Evolutionary conservation across 2,888 invertebrate species (phyloP).

Genomic region (Diabrotica balteata): DNA sequence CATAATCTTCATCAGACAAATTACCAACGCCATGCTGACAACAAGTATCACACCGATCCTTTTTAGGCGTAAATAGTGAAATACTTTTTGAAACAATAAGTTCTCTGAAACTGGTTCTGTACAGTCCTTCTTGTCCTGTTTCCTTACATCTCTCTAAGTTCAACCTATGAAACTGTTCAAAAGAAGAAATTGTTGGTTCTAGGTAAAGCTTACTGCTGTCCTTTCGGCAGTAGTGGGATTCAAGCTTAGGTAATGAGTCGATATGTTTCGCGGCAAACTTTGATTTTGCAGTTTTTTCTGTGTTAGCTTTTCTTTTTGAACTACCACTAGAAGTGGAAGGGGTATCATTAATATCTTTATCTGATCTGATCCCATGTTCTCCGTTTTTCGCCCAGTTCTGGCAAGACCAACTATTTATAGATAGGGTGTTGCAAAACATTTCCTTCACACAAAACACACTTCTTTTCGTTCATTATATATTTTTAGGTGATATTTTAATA

Average conservation of each 20-base stretch:
- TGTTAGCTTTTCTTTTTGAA: too few relatives aligned
- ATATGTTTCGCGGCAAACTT: too few relatives aligned
- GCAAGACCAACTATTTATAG: too few relatives aligned
- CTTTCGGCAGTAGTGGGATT: too few relatives aligned
- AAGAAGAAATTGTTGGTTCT: too few relatives aligned
- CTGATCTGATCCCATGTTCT: background rate
- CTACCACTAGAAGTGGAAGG: background rate
- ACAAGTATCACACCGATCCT: conserved; percentile 11
- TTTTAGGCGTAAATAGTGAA: conserved; percentile 2
- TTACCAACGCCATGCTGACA: conserved; percentile 8
- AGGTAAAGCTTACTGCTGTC: background rate
- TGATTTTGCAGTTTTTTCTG: too few relatives aligned
- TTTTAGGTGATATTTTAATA: too few relatives aligned
- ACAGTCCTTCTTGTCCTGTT: conserved; percentile 6
- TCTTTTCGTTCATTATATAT: too few relatives aligned
- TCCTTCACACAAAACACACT: too few relatives aligned
- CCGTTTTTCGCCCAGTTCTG: background rate
- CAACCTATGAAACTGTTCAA: conserved; percentile 2
- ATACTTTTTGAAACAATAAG: too few relatives aligned
- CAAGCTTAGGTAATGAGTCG: too few relatives aligned
- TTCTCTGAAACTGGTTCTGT: background rate
- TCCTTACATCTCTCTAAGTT: conserved; percentile 7
- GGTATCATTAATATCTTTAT: background rate
- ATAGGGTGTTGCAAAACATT: too few relatives aligned
- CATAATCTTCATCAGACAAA: conserved; percentile 10